Percentiles rank a stretch among this genome's conserved stretches.
phyloP scores from a whole-genome alignment of 1,140 invertebrate genomes.

The Drosophila kepulauana region DNA sequence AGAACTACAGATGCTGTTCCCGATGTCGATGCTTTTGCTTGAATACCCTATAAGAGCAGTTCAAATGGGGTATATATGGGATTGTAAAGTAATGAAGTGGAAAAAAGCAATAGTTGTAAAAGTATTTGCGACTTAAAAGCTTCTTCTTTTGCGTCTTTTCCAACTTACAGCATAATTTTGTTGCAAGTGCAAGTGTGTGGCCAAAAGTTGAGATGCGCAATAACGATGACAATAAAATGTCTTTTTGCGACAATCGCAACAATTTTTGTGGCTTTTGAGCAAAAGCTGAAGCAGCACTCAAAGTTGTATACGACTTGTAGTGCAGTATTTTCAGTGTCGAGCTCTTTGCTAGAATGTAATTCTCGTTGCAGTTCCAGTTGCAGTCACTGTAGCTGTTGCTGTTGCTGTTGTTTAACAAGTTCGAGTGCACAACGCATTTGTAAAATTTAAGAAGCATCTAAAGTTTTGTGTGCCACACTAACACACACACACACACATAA shows the following conservation, averaged over 20 bases:
- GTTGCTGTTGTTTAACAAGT: conserved; percentile 75
- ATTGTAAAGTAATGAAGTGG: neutral
- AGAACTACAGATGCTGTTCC: conserved; percentile 35
- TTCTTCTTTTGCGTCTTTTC: neutral
- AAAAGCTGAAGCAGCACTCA: neutral
- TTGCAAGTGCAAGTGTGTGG: neutral
- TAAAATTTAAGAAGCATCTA: conserved; percentile 77
- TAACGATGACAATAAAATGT: conserved; percentile 4
- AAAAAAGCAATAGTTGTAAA: too few species aligned
- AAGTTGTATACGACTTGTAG: conserved; percentile 8
- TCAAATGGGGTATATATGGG: conserved; percentile 3
- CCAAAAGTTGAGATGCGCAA: neutral
- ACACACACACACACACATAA: conserved; percentile 21
- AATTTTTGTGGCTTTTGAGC: conserved; percentile 6
- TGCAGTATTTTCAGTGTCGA: conserved; percentile 13
- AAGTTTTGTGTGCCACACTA: conserved; percentile 53
- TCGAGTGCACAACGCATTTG: conserved; percentile 76
- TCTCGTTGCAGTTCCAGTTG: conserved; percentile 36
- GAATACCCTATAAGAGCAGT: conserved; percentile 14
- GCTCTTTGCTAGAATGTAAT: neutral
- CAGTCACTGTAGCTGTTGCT: conserved; percentile 2
- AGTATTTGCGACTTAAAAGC: too few species aligned
- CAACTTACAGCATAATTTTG: neutral
- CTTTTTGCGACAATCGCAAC: conserved; percentile 1
- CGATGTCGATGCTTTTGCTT: conserved; percentile 40